Evolutionary conservation across 2,113 vertebrate species (phyloP), one percentile per base, ranked within the genome.

Genomic region (Colaptes auratus): DNA sequence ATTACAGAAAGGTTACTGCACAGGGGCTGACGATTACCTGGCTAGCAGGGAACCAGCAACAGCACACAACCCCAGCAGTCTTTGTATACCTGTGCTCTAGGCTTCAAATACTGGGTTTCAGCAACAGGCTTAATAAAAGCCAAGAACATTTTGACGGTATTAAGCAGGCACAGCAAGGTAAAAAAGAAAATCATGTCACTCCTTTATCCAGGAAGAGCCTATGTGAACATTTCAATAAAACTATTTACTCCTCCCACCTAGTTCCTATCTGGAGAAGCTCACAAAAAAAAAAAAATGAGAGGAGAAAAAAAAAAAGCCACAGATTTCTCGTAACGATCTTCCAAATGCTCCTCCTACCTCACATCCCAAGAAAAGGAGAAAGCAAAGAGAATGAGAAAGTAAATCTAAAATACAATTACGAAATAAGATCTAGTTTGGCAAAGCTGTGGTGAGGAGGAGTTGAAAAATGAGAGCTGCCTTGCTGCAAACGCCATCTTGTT

Each of bases 401-500:
- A 90, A 89, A 89, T 84, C 63, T 89, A 91, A 94, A 88, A 92
- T 9, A 86, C 87, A 93, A 94, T 92, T 93, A 93, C 83, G 86
- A 93, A 93, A 93, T 90, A 94, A 94, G 85, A 88, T 95, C 70
- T 74, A 95, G 91, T 93, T 94, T 94, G 91, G 93, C 66, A 71
- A 90, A 94, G 94, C 93, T 52, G 91, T 86, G 92, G 93, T 87
- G 89, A 94, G 96, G 95, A 96, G 92, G 94, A 96, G 95, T 89
- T 92, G 94, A 92, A 95, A 97, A 97, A 93, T 72, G 95, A 96
- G 93, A 96, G 94, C 96, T 95, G 97, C 95, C 92, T 96, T 95
- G 95, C 91, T 97, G 96, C 96, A 96, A 97, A 97, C 97, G 97
- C 97, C 98, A 98, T 98, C 97, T 98, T 98, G 98, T 97, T 97